Evolutionary conservation across 2,113 vertebrate species (phyloP).

Genomic region (Syngnathus floridae): DNA sequence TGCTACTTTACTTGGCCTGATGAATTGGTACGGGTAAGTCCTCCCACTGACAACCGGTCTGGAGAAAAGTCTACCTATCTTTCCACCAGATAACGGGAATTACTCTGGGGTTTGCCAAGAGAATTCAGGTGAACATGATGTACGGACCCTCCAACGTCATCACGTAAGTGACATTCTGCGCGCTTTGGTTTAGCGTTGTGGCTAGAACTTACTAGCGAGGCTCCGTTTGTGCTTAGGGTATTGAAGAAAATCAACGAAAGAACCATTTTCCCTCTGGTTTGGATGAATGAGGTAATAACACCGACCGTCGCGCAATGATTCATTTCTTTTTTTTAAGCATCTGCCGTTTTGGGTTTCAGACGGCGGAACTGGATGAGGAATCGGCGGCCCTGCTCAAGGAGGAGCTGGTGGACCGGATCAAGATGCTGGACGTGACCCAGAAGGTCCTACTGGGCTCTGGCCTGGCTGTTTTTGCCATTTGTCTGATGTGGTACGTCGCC

Average conservation of each 20-base stretch:
- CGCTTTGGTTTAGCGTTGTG: background rate
- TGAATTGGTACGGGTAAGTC: background rate
- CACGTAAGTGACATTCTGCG: constrained; percentile 67
- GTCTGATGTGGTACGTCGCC: constrained; percentile 65
- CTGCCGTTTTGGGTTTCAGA: constrained; percentile 57
- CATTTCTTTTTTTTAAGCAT: background rate
- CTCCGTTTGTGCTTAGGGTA: constrained; percentile 60
- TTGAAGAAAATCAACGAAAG: constrained; percentile 69
- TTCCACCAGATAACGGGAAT: constrained; percentile 83
- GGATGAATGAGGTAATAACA: constrained; percentile 88
- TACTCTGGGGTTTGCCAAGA: constrained; percentile 86
- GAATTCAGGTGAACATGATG: constrained; percentile 85
- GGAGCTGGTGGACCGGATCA: constrained; percentile 65
- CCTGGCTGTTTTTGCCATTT: constrained; percentile 61
- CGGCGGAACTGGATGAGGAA: constrained; percentile 75
- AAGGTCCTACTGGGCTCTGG: constrained; percentile 68
- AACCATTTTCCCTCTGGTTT: constrained; percentile 82
- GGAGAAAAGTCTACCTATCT: constrained; percentile 1
- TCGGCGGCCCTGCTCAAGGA: constrained; percentile 79
- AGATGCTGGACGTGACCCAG: constrained; percentile 68
- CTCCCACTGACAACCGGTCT: background rate
- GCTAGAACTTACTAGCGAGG: background rate
- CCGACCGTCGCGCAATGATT: background rate
- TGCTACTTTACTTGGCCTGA: background rate
- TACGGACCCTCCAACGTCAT: constrained; percentile 73